Base-by-base conservation (phyloP, 1,140 invertebrate genomes). In the Zeugodacus cucurbitae region DNA sequence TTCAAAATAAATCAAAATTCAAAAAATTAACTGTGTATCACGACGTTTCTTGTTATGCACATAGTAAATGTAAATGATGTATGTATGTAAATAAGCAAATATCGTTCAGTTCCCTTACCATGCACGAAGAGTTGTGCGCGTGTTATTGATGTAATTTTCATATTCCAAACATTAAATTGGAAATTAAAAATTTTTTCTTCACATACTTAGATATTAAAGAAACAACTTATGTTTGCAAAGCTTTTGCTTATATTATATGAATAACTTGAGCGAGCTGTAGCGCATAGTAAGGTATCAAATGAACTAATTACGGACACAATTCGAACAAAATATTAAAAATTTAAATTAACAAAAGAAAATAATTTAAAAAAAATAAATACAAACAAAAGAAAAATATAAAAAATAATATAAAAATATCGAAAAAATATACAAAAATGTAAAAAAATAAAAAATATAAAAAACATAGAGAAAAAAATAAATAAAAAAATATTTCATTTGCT, bases 211-310 rank as follows among this genome's bases (percentile, higher is more conserved):
- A 4, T 10, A 82, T 11, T 20, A 82, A 82, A 11, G 44, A 48
- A 82, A 44, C 7, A 48, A 74, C 67, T 74, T 48, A 82, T 48
- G 14, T 41, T 82, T 78, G 3, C 74, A 74, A 78, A 78, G 37
- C 41, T 78, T 82, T 44, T 26, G 1, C n/a, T n/a, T n/a, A 8
- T 70, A 37, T 70, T n/a, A n/a, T 54, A 14, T 3, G 10, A 10
- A 54, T 3, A 14, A 54, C 4, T 44, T 7, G 1, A 82, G 34
- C 74, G 74, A 44, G 74, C 74, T 82, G 26, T 82, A 82, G 74
- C 74, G 41, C 74, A 82, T 82, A 82, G 74, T 82, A 82, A 82
- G 74, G 41, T 82, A 82, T 82, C 74, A 82, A 82, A 48, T 82
- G 74, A 82, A 82, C 74, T 22, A 48, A 2, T n/a, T n/a, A n/a